Evolutionary conservation across 2,888 invertebrate genomes (phyloP), one percentile per base, ranked within the genome.

Genomic region (Deilephila elpenor): DNA sequence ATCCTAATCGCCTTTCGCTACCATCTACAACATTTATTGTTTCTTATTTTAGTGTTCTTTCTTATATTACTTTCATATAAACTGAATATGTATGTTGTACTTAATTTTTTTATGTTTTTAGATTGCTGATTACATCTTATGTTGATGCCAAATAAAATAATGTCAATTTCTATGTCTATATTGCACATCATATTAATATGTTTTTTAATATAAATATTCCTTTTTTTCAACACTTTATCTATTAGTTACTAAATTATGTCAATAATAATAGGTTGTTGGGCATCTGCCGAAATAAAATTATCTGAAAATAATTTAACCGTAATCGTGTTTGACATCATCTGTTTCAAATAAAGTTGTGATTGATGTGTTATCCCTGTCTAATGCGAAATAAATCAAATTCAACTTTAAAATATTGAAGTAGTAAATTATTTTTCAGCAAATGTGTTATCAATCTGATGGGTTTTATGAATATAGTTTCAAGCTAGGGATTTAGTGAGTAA

Each of bases 381-480:
- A 67, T 67, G 51, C 67, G 6, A 67, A 25, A 67, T 67, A 67
- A 64, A 61, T 53, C 32, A n/a, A n/a, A 62, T 64, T 11, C 25
- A 67, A 67, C 67, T 51, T 51, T 51, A 25, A 67, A 67, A 51
- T 67, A 25, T 67, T 72, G 14, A 44, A 72, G 19, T 51, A 62
- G 17, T 5, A 34, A 61, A 37, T 34, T 51, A 71, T 71, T 59
- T 56, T 53, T 71, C 34, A 56, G 19, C 29, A 32, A 56, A 51
- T 67, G 44, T 25, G 44, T 67, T 25, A 67, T 44, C 17, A 51
- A 1, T 37, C 29, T 17, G 34, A 8, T 4, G 51, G 67, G n/a
- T 51, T 25, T 67, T 11, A 17, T 67, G 17, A 51, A 51, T 25
- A 51, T 67, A 25, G 14, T 44, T 67, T 44, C 5, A 67, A 25